These are phyloP conservation scores for Agelastica alni DNA, from an alignment of 2,888 invertebrate species.

Conservation along the genomic window DNA sequence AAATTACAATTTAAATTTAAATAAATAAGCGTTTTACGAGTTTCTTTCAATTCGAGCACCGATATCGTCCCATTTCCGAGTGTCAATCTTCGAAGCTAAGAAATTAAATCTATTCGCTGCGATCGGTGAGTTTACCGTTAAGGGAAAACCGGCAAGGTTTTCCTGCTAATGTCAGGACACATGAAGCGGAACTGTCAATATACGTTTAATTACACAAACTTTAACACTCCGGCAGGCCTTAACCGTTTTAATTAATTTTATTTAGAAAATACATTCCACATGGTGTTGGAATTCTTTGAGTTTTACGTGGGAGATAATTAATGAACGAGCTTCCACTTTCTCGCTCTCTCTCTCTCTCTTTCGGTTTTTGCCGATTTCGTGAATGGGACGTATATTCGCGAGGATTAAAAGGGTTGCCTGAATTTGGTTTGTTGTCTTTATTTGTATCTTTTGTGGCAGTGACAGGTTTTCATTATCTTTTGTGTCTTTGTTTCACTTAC, in stretches of 20 bases:
- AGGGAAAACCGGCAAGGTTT: slow-evolving; percentile 8
- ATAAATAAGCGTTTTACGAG: too few relatives aligned
- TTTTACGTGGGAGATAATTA: slow-evolving; percentile 5
- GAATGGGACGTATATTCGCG: too few relatives aligned
- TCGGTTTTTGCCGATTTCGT: too few relatives aligned
- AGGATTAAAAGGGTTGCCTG: too few relatives aligned
- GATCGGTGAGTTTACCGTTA: slow-evolving; percentile 8
- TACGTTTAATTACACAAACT: slow-evolving; percentile 48
- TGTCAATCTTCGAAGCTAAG: slow-evolving; percentile 7
- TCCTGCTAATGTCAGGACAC: slow-evolving; percentile 19
- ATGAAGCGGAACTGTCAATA: slow-evolving; percentile 48
- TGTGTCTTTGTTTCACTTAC: too few relatives aligned
- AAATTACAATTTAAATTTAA: too few relatives aligned
- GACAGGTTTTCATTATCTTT: neutral
- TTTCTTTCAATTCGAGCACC: too few relatives aligned
- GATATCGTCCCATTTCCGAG: too few relatives aligned
- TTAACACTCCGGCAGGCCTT: slow-evolving; percentile 36
- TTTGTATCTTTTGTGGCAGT: neutral
- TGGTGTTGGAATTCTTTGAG: slow-evolving; percentile 31
- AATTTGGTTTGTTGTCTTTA: neutral
- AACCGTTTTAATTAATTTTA: slow-evolving; percentile 43
- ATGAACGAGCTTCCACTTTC: slow-evolving; percentile 2
- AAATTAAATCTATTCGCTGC: slow-evolving; percentile 19
- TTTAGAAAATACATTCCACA: slow-evolving; percentile 31
- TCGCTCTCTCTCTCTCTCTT: neutral